Evolutionary conservation across 1,140 invertebrate genomes (phyloP), one percentile per base, ranked within the genome.

Genomic region (Metaphire vulgaris): DNA sequence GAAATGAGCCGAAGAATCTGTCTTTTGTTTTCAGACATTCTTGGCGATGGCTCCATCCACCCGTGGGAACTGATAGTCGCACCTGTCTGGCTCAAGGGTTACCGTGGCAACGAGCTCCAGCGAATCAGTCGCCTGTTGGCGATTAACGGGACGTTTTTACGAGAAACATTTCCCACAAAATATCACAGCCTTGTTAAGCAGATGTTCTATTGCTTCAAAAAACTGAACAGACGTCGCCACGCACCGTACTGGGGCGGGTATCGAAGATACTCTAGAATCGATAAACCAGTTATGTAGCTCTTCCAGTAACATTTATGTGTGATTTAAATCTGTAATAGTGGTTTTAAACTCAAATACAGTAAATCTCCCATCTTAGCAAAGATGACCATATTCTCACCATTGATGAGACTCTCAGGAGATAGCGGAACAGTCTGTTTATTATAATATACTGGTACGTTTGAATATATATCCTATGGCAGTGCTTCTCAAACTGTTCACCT

Each of bases 71-170:
- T 95, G 1, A 94, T 96, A 79, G 90, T 91, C 79, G 89, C 96
- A 15, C 95, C 95, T 0, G 83, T 86, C 0, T 97, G 95, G 94
- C 87, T 98, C 21, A 89, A 91, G 82, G 95, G 94, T 65, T 90
- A 95, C 31, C 88, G 87, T n/a, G 94, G 94, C 0, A 92, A 93
- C 84, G 95, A 98, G 88, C 74, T 83, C 33, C 82, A 84, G 75
- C 73, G 83, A 6, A 72, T 85, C 1, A 73, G 80, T 1, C 74
- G 85, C 14, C 78, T 78, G 66, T 65, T 85, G 69, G 79, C 80
- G 64, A 80, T 81, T 69, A 76, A 84, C 34, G 82, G 84, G 31
- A 69, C 32, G 28, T 69, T 73, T 64, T 32, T 80, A 64, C 1
- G 29, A 32, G 75, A 76, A 29, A 65, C 26, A 1, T 72, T 30